Percentiles rank a stretch among this genome's conserved stretches.
These are phyloP conservation scores for Rhagoletis pomonella DNA, from an alignment of 1,140 invertebrate species.

Conservation along the genomic window DNA sequence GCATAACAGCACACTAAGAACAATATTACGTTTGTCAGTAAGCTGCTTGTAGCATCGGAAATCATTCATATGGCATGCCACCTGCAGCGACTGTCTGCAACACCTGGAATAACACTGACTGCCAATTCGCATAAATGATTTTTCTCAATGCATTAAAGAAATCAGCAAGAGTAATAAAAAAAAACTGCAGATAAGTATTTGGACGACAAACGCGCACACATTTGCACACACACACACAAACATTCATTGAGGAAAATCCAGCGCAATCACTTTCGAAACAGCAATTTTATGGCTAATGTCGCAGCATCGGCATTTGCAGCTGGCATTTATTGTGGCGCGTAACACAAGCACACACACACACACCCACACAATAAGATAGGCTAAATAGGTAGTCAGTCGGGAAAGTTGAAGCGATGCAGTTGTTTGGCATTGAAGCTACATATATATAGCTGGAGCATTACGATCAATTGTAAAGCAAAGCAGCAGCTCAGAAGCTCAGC, in stretches of 20 bases:
- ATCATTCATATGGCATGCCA: slow-evolving; percentile 1
- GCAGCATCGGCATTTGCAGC: slow-evolving; percentile 12
- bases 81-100: neutral
- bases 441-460: neutral
- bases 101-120: slow-evolving; percentile 22
- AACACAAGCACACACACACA: neutral
- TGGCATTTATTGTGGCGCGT: neutral
- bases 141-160: neutral
- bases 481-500: neutral
- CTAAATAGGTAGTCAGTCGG: neutral
- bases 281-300: slow-evolving; percentile 27
- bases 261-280: neutral
- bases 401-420: neutral
- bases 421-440: neutral
- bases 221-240: neutral
- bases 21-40: neutral
- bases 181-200: neutral
- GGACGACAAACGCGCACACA: neutral
- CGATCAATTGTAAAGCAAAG: neutral
- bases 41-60: neutral
- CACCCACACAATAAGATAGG: neutral
- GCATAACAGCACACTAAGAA: neutral
- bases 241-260: neutral
- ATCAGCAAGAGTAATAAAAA: neutral
- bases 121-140: neutral